Base-by-base conservation (phyloP, 2,797 vertebrate genomes). In the Amblyopsis hoosieri region DNA sequence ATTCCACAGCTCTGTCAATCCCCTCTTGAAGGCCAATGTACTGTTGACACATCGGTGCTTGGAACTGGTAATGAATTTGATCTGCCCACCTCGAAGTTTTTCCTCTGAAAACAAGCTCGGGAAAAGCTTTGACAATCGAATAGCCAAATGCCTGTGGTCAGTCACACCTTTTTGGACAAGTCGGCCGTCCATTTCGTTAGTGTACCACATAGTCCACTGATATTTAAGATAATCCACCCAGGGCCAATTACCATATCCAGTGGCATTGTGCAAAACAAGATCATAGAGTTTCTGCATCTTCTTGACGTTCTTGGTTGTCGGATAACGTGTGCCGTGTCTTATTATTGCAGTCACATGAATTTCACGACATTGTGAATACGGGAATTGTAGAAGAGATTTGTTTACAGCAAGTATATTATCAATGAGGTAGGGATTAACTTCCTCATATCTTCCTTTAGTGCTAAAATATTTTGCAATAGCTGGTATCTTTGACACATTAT, bases 381-480 rank as follows among this genome's bases (percentile, higher is more conserved):
- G 89, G 2, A 87, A 82, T 70, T 72, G 79, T 0, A 91, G 60
- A 13, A 80, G 1, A 0, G 90, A 87, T 0, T 12, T 79, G 75
- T 92, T 92, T 51, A 92, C 73, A 56, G 91, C 76, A 0, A 93
- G 82, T 51, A 92, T 86, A 66, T 94, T 89, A 1, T 57, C 57
- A 17, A 69, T 33, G 23, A 95, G 89, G 50, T 94, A 52, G 0
- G 88, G 90, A 66, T 95, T 96, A 53, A 94, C 91, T 67, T 97
- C 95, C 74, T 97, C 94, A 23, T 98, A 98, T 45, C 95, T 91
- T 0, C 93, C 94, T 86, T 98, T 98, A 0, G 95, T 97, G 72
- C 89, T 93, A 80, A 97, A 97, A 71, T 94, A 94, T 14, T 81
- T 74, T 6, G 91, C 93, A 6, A 97, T 80, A 0, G 61, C 60